Conservation (phyloP, 1,140 invertebrate genomes). For the Condylostylus longicornis region DNA sequence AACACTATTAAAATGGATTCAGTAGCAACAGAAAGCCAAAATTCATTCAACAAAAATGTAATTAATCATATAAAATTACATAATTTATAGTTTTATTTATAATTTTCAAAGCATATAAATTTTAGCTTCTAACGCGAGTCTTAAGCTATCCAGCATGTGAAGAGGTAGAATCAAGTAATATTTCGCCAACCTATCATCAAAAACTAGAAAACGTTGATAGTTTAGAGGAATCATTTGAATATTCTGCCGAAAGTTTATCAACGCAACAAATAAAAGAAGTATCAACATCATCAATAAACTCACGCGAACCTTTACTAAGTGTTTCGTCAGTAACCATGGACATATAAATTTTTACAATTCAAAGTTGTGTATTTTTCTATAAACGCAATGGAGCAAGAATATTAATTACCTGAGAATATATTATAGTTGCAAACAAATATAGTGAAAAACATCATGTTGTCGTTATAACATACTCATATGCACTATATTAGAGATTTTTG, state of each 20-base stretch:
- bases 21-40: constrained; percentile 9
- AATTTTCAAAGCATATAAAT: background rate
- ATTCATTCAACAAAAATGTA: constrained; percentile 12
- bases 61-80: background rate
- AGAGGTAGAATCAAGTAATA: constrained; percentile 15
- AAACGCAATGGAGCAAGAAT: no score
- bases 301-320: constrained; percentile 27
- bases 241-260: constrained; percentile 25
- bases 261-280: constrained; percentile 19
- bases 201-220: constrained; percentile 37
- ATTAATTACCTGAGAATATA: no score
- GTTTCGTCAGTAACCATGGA: constrained; percentile 21
- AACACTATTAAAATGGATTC: constrained; percentile 24
- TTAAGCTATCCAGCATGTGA: constrained; percentile 29
- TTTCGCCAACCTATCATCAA: constrained; percentile 19
- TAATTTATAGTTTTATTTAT: background rate
- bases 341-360: no score
- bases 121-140: constrained; percentile 24
- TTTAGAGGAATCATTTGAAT: constrained; percentile 33
- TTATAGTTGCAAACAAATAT: no score
- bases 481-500: no score
- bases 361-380: no score
- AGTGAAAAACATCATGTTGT: no score
- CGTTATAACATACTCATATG: no score
- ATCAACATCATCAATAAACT: constrained; percentile 29